These are phyloP conservation scores for Myotis vivesi DNA, from an alignment of 2,797 vertebrate genomes.

Conservation along the genomic window DNA sequence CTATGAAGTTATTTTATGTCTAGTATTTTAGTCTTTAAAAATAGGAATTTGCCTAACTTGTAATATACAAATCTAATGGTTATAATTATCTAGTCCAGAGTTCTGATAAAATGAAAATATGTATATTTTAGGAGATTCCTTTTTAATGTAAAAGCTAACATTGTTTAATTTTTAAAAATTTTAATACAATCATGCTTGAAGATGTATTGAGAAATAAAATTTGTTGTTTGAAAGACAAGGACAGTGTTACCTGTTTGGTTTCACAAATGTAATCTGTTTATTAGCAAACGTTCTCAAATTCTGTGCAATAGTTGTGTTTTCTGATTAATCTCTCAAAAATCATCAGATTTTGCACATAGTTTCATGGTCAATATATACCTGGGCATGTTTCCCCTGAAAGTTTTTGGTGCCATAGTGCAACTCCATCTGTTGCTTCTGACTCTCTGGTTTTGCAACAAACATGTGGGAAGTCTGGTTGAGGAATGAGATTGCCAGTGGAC, in stretches of 20 bases:
- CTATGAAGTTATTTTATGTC: not conserved
- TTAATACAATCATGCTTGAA: not conserved
- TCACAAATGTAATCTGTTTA: not conserved
- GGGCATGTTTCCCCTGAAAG: not conserved
- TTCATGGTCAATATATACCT: not conserved
- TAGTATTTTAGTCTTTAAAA: conserved; percentile 39
- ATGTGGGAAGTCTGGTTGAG: not conserved
- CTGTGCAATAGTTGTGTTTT: not conserved
- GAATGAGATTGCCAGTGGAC: not conserved
- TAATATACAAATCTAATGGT: not conserved
- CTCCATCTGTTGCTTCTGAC: not conserved
- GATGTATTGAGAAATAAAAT: not conserved
- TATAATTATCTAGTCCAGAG: not conserved
- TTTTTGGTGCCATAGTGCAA: not conserved
- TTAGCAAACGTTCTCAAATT: not conserved
- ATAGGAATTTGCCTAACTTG: not conserved
- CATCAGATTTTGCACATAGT: conserved; percentile 39
- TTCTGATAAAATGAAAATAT: not conserved
- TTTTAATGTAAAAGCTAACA: not conserved
- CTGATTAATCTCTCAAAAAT: conserved; percentile 37
- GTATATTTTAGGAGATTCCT: not conserved
- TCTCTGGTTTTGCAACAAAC: not conserved
- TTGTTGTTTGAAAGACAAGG: conserved; percentile 21
- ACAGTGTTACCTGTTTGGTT: not conserved
- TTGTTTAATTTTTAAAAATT: not conserved